A percentile compares a stretch with the other conserved stretches of the same genome.
phyloP scores from a whole-genome alignment of 2,888 invertebrate genomes.

The Xanthia togata region DNA sequence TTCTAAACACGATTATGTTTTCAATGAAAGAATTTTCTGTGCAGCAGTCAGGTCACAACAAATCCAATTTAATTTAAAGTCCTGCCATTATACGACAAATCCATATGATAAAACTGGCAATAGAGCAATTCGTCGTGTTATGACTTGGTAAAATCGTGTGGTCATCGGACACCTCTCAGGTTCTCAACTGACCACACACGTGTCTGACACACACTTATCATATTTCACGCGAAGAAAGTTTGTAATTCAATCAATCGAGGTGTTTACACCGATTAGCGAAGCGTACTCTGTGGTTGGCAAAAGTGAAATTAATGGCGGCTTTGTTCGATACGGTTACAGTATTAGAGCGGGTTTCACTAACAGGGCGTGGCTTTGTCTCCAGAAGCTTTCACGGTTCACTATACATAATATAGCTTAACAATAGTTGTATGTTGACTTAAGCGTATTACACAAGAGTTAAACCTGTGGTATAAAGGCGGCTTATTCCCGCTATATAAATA shows the following conservation, averaged over 20 bases:
- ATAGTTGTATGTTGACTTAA: slow-evolving; percentile 34
- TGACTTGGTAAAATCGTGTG: neutral
- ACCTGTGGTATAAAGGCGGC: neutral
- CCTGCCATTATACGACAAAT: neutral
- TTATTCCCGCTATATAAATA: slow-evolving; percentile 27
- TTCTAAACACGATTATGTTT: slow-evolving; percentile 37
- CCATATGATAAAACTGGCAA: neutral
- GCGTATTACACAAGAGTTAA: slow-evolving; percentile 9
- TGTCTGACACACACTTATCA: slow-evolving; percentile 63
- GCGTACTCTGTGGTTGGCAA: slow-evolving; percentile 80
- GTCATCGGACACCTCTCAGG: slow-evolving; percentile 9
- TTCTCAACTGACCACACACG: slow-evolving; percentile 36
- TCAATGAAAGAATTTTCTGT: slow-evolving; percentile 17
- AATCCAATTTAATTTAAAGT: neutral
- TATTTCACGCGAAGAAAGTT: slow-evolving; percentile 80
- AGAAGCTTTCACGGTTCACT: slow-evolving; percentile 67
- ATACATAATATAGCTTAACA: slow-evolving; percentile 33
- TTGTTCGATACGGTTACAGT: slow-evolving; percentile 71
- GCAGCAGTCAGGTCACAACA: neutral
- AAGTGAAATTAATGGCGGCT: slow-evolving; percentile 82
- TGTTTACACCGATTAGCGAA: slow-evolving; percentile 82
- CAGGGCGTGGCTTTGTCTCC: slow-evolving; percentile 69
- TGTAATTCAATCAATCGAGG: slow-evolving; percentile 79
- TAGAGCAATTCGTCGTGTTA: neutral
- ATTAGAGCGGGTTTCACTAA: slow-evolving; percentile 72